Evolutionary conservation across 2,113 vertebrate genomes (phyloP).

Genomic region (Plestiodon gilberti): DNA sequence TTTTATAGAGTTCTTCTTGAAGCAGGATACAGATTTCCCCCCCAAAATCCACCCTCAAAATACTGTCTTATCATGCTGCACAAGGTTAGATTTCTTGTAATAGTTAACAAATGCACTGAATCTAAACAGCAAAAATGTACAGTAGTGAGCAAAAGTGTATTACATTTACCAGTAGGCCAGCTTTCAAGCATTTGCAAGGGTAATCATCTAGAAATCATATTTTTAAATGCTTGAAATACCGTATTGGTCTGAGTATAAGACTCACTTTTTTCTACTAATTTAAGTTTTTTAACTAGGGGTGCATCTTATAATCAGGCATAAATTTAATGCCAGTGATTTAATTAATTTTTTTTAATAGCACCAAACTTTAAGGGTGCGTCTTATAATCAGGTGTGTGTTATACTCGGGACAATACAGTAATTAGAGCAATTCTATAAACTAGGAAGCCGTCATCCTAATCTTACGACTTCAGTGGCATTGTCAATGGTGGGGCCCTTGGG

Average conservation of each 20-base stretch:
- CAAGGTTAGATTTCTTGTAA: slow-evolving; percentile 39
- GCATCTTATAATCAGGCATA: too few relatives aligned
- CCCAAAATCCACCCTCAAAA: slow-evolving; percentile 10
- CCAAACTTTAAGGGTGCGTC: too few relatives aligned
- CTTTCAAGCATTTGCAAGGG: not conserved
- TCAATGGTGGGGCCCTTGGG: too few relatives aligned
- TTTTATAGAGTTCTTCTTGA: slow-evolving; percentile 37
- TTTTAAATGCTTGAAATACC: slow-evolving; percentile 6
- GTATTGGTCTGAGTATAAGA: too few relatives aligned
- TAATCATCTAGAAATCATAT: slow-evolving; percentile 14
- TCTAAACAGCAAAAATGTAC: slow-evolving; percentile 37
- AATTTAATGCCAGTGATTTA: too few relatives aligned
- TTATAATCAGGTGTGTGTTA: too few relatives aligned
- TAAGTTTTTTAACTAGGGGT: too few relatives aligned
- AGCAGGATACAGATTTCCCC: slow-evolving; percentile 15
- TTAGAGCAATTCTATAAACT: slow-evolving; percentile 21
- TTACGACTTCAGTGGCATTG: not conserved
- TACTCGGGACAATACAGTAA: too few relatives aligned
- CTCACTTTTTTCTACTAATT: too few relatives aligned
- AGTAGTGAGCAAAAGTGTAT: not conserved
- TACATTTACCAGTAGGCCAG: not conserved
- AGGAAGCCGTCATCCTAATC: not conserved
- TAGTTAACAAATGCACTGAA: slow-evolving; percentile 42
- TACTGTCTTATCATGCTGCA: slow-evolving; percentile 21
- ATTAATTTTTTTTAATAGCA: too few relatives aligned